A percentile compares a stretch with the other conserved stretches of the same genome.
Evolutionary conservation across 2,113 vertebrate genomes (phyloP).

Genomic region (Lota lota): DNA sequence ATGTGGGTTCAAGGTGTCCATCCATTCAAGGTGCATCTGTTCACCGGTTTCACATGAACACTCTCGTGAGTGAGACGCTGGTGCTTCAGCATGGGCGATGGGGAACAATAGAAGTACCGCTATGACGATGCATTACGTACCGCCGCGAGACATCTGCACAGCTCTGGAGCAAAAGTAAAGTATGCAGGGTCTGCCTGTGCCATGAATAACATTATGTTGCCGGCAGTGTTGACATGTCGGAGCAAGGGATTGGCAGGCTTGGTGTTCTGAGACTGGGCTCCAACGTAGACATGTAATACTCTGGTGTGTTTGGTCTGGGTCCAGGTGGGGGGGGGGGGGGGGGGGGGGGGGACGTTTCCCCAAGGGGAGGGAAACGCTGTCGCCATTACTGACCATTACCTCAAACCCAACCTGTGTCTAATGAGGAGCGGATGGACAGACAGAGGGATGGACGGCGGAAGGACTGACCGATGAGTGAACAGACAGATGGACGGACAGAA

Average conservation of each 20-base stretch:
- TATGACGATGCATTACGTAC: constrained; percentile 4
- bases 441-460: no score
- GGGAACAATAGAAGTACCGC: constrained; percentile 16
- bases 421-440: no score
- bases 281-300: not conserved
- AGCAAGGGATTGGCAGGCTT: constrained; percentile 5
- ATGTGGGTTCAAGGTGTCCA: not conserved
- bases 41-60: constrained; percentile 5
- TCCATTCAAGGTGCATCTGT: constrained; percentile 28
- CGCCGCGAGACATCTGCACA: constrained; percentile 6
- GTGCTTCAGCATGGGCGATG: constrained; percentile 22
- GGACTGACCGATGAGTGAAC: not conserved
- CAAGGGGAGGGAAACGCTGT: not conserved
- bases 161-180: no score
- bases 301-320: not conserved
- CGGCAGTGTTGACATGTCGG: constrained; percentile 2
- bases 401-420: no score
- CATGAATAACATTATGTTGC: constrained; percentile 3
- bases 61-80: constrained; percentile 17
- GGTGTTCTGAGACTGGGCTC: not conserved
- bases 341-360: not conserved
- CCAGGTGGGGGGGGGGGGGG: not conserved
- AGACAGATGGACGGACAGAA: not conserved
- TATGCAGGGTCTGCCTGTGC: not conserved
- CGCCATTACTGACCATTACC: no score